Conservation (phyloP, 2,888 invertebrate genomes). For the Lasioglossum pauxillum region DNA sequence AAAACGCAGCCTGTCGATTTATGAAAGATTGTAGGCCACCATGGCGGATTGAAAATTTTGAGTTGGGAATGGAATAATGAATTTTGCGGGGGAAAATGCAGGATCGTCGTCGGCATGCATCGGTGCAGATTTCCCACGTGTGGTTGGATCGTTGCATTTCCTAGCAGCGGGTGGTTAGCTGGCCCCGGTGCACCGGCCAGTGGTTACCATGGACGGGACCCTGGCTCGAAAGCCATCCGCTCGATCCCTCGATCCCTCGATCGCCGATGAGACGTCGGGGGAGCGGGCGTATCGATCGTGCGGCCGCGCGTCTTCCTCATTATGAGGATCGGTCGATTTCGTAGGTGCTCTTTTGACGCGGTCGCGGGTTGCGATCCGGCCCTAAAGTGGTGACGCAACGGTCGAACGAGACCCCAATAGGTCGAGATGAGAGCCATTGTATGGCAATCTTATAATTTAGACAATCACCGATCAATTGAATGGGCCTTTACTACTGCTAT, state of each 20-base stretch:
- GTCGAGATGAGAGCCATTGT: conserved; percentile 85
- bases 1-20: background rate
- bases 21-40: background rate
- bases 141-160: conserved; percentile 59
- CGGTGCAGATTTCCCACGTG: conserved; percentile 67
- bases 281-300: conserved; percentile 40
- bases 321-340: conserved; percentile 67
- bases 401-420: conserved; percentile 84
- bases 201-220: conserved; percentile 68
- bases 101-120: background rate
- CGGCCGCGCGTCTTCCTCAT: conserved; percentile 52
- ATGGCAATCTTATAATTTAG: conserved; percentile 85
- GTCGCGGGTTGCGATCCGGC: conserved; percentile 80
- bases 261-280: conserved; percentile 15
- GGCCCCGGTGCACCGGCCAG: conserved; percentile 59
- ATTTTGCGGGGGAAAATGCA: conserved; percentile 7
- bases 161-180: conserved; percentile 65
- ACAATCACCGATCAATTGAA: conserved; percentile 85
- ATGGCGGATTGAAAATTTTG: background rate
- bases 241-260: conserved; percentile 22
- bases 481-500: conserved; percentile 84
- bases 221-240: conserved; percentile 31
- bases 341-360: conserved; percentile 72
- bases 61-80: background rate
- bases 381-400: conserved; percentile 84